A percentile compares a stretch with the other conserved stretches of the same genome.
Conservation (phyloP, 2,888 invertebrate species). For the Ormyrus pomaceus region DNA sequence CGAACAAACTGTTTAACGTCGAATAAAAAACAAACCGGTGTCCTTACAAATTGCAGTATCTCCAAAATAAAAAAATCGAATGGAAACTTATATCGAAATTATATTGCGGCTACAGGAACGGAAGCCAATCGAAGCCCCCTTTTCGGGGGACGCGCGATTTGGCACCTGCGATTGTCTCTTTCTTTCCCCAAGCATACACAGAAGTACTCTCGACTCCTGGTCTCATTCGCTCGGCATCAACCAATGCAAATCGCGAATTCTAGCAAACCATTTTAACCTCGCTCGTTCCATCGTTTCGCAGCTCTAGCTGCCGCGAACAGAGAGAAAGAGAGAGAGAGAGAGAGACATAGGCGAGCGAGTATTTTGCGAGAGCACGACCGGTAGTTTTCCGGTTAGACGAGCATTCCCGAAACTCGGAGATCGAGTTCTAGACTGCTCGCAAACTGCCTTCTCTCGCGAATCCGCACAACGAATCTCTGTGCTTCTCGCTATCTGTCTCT, state of each 20-base stretch:
- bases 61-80: too few relatives aligned
- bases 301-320: neutral
- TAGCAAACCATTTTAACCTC: slow-evolving; percentile 40
- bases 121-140: too few relatives aligned
- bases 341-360: slow-evolving; percentile 1
- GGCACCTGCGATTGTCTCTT: neutral
- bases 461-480: slow-evolving; percentile 22
- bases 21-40: too few relatives aligned
- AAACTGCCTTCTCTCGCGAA: slow-evolving; percentile 31
- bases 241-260: slow-evolving; percentile 45
- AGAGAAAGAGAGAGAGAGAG: neutral
- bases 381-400: slow-evolving; percentile 53
- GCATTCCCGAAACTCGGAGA: slow-evolving; percentile 49
- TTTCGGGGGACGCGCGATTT: too few relatives aligned
- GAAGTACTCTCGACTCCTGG: slow-evolving; percentile 13
- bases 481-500: neutral
- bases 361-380: slow-evolving; percentile 35
- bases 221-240: slow-evolving; percentile 23
- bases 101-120: too few relatives aligned
- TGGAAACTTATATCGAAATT: too few relatives aligned
- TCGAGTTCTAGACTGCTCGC: slow-evolving; percentile 45
- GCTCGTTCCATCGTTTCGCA: neutral
- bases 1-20: too few relatives aligned
- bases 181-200: neutral
- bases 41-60: too few relatives aligned